Evolutionary conservation across 1,140 invertebrate genomes (phyloP).

Genomic region (Cheumatopsyche charites): DNA sequence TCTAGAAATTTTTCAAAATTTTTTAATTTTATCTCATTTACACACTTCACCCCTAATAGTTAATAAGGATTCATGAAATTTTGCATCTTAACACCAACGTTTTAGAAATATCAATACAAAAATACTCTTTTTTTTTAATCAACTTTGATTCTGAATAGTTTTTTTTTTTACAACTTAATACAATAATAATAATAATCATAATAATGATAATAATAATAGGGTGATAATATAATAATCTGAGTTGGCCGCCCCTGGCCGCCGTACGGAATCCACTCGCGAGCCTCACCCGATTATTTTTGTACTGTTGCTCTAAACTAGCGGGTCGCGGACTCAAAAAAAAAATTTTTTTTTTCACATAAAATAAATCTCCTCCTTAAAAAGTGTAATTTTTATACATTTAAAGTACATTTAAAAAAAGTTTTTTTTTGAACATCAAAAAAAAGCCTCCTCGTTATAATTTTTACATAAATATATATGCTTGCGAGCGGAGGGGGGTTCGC

Average conservation of each 20-base stretch:
- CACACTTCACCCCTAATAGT: background rate
- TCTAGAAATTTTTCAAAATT: slow-evolving; percentile 56
- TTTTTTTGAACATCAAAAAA: background rate
- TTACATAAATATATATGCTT: slow-evolving; percentile 48
- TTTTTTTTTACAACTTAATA: slow-evolving; percentile 56
- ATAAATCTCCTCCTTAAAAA: slow-evolving; percentile 33
- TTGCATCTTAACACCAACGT: slow-evolving; percentile 62
- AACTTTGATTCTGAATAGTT: slow-evolving; percentile 55
- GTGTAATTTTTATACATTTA: background rate
- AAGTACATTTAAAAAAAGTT: background rate
- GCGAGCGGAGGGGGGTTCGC: slow-evolving; percentile 41
- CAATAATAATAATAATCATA: slow-evolving; percentile 48
- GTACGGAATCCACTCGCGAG: slow-evolving; percentile 32
- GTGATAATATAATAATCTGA: slow-evolving; percentile 46
- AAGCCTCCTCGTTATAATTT: background rate
- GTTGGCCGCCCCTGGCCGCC: slow-evolving; percentile 41
- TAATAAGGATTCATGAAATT: slow-evolving; percentile 61
- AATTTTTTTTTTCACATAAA: slow-evolving; percentile 27
- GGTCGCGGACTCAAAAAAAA: slow-evolving; percentile 40
- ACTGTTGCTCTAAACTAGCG: slow-evolving; percentile 62
- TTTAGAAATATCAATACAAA: slow-evolving; percentile 66
- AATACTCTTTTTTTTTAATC: slow-evolving; percentile 58
- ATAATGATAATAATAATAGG: slow-evolving; percentile 48
- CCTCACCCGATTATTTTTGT: slow-evolving; percentile 53
- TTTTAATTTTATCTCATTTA: background rate